phyloP scores from a whole-genome alignment of 2,113 vertebrate genomes.

The Athene cunicularia region DNA sequence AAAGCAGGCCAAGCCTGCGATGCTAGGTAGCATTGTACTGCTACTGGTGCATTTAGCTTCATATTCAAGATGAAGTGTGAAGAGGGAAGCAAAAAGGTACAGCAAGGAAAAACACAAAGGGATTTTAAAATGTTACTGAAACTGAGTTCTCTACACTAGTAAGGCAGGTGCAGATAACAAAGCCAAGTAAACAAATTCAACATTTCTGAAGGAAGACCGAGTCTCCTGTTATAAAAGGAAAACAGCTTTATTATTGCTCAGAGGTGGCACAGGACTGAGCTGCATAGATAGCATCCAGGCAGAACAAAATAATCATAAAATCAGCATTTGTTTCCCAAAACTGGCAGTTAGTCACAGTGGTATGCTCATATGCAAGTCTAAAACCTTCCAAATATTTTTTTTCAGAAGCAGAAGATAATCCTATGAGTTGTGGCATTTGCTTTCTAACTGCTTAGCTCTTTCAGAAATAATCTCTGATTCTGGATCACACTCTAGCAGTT shows the following conservation, averaged over 20 bases:
- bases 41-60: background rate
- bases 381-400: background rate
- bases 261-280: conserved; percentile 27
- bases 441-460: background rate
- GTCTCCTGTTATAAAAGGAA: background rate
- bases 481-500: background rate
- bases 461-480: background rate
- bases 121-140: background rate
- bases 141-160: background rate
- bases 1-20: background rate
- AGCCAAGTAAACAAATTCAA: background rate
- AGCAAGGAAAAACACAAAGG: background rate
- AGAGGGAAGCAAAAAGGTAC: background rate
- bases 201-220: background rate
- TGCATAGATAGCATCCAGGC: background rate
- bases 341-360: background rate
- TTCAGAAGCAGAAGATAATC: background rate
- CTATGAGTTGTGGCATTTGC: background rate
- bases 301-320: background rate
- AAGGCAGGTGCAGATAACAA: background rate
- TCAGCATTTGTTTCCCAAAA: background rate
- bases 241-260: conserved; percentile 18
- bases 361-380: background rate
- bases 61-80: background rate
- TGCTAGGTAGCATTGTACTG: background rate